Conservation (phyloP, 2,888 invertebrate genomes). For the Drosophila lutescens region DNA sequence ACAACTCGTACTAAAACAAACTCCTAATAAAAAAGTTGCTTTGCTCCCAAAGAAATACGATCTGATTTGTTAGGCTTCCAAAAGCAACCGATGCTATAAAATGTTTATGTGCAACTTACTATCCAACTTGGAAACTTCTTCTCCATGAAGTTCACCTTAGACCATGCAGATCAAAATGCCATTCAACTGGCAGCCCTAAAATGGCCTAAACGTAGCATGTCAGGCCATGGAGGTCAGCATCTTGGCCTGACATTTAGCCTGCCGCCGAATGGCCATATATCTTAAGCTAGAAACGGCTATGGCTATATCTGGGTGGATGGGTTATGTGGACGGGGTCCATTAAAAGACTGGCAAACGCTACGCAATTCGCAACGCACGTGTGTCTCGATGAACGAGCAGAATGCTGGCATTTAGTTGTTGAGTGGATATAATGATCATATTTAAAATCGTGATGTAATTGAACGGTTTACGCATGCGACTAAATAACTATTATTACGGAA, state of each 20-base stretch:
- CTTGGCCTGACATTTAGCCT: slow-evolving; percentile 67
- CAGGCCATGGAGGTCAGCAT: slow-evolving; percentile 70
- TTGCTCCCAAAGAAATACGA: not conserved
- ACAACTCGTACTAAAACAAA: slow-evolving; percentile 2
- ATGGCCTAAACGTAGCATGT: slow-evolving; percentile 64
- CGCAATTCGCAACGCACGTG: slow-evolving; percentile 76
- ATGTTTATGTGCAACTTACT: slow-evolving; percentile 8
- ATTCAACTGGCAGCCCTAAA: slow-evolving; percentile 66
- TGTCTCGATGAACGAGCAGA: slow-evolving; percentile 65
- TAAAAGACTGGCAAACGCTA: slow-evolving; percentile 37
- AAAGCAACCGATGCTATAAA: slow-evolving; percentile 9
- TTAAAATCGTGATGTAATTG: slow-evolving; percentile 63
- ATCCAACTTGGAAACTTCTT: slow-evolving; percentile 17
- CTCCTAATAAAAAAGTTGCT: slow-evolving; percentile 14
- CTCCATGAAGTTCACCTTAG: slow-evolving; percentile 41
- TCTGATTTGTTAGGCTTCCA: slow-evolving; percentile 21
- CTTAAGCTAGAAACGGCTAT: slow-evolving; percentile 27
- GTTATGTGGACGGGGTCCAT: slow-evolving; percentile 7
- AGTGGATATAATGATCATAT: slow-evolving; percentile 65
- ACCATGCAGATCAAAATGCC: slow-evolving; percentile 58
- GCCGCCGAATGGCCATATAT: slow-evolving; percentile 49
- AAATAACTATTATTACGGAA: slow-evolving; percentile 30
- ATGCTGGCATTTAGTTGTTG: slow-evolving; percentile 61
- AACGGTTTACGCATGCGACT: slow-evolving; percentile 58
- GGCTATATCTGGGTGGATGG: slow-evolving; percentile 10